These are phyloP conservation scores for Etia nguti DNA, from an alignment of 2,113 vertebrate genomes.

Conservation along the genomic window DNA sequence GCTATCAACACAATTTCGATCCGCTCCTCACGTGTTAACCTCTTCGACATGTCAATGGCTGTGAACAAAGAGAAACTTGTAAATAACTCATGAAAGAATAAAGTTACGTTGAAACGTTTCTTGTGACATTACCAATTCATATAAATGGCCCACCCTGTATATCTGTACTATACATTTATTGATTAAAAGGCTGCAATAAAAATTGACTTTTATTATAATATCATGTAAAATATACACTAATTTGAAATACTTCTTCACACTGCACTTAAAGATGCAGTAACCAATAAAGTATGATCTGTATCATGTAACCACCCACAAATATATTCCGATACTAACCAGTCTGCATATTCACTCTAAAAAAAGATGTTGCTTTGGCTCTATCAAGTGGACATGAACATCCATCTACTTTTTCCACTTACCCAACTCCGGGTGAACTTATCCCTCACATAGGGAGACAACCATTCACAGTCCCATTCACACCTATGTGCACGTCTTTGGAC, in stretches of 20 bases:
- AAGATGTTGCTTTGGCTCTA: background rate
- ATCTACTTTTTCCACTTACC: background rate
- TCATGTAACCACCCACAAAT: background rate
- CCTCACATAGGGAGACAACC: background rate
- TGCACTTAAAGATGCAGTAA: background rate
- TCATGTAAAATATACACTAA: background rate
- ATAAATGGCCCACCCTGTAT: too few species aligned
- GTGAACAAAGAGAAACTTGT: too few species aligned
- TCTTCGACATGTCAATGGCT: too few species aligned
- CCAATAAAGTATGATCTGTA: background rate
- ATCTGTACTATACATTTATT: background rate
- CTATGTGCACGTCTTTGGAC: background rate
- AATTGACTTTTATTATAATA: background rate
- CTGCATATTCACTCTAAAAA: background rate
- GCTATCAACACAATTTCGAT: too few species aligned
- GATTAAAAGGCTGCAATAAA: background rate
- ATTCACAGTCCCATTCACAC: background rate
- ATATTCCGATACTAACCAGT: background rate
- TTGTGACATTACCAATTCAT: too few species aligned
- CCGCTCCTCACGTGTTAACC: too few species aligned
- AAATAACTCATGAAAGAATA: too few species aligned
- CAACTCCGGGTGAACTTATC: background rate
- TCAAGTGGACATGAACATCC: background rate
- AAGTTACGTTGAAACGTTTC: too few species aligned
- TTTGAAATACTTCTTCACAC: background rate